These are phyloP conservation scores for Dissostichus mawsoni DNA, from an alignment of 2,113 vertebrate species.

Conservation along the genomic window DNA sequence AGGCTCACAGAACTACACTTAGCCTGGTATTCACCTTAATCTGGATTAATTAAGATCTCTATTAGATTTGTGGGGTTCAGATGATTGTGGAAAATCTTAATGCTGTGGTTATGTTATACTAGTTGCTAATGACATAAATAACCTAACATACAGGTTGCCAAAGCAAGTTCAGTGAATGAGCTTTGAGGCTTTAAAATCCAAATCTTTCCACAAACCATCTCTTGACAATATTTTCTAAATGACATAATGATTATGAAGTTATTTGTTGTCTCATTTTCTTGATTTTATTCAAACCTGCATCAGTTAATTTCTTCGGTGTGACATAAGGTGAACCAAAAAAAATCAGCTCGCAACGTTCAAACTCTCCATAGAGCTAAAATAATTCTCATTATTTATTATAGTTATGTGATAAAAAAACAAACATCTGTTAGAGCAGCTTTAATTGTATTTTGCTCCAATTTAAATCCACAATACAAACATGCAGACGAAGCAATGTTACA, in stretches of 20 bases:
- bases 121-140: constrained; percentile 19
- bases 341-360: too few relatives aligned
- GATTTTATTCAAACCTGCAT: too few relatives aligned
- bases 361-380: not conserved
- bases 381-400: not conserved
- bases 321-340: too few relatives aligned
- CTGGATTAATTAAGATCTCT: constrained; percentile 59
- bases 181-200: not conserved
- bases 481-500: not conserved
- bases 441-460: not conserved
- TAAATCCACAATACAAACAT: not conserved
- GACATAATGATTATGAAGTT: not conserved
- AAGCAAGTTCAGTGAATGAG: not conserved
- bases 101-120: not conserved
- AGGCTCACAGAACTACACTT: constrained; percentile 61
- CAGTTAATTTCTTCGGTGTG: too few relatives aligned
- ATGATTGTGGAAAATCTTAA: constrained; percentile 25
- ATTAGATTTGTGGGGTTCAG: constrained; percentile 32
- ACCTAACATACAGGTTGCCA: constrained; percentile 7
- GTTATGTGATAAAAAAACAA: not conserved
- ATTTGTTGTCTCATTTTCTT: not conserved
- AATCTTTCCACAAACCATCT: not conserved
- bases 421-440: not conserved
- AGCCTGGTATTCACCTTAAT: constrained; percentile 63
- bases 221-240: not conserved